Evolutionary conservation across 2,888 invertebrate species (phyloP).

Genomic region (Microctonus brassicae): DNA sequence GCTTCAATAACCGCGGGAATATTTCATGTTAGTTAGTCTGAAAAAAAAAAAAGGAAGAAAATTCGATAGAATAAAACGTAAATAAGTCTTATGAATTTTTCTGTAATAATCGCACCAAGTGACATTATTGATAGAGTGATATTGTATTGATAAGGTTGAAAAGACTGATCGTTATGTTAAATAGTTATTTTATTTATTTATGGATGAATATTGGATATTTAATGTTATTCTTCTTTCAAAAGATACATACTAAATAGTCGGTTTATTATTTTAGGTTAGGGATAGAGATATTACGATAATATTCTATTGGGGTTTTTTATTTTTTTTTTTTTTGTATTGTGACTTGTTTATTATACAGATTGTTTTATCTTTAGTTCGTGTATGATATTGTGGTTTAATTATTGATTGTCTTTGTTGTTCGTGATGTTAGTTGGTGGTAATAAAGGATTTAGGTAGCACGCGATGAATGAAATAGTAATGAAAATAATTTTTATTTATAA

Average conservation of each 20-base stretch:
- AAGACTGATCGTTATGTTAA: background rate
- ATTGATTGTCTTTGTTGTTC: background rate
- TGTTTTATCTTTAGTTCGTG: background rate
- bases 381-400: background rate
- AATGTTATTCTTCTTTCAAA: no score
- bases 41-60: background rate
- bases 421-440: background rate
- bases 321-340: background rate
- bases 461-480: background rate
- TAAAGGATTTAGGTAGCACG: background rate
- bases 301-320: background rate
- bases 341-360: background rate
- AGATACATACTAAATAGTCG: no score
- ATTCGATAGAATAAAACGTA: background rate
- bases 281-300: background rate
- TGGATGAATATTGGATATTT: no score
- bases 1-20: constrained; percentile 29
- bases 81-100: background rate
- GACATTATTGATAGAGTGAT: background rate
- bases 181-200: background rate
- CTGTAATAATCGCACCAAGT: background rate
- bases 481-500: no score
- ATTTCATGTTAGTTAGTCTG: background rate
- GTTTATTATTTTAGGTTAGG: no score
- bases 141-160: background rate